Base-by-base conservation (phyloP, 2,888 invertebrate species). In the Oscheius sp. region DNA sequence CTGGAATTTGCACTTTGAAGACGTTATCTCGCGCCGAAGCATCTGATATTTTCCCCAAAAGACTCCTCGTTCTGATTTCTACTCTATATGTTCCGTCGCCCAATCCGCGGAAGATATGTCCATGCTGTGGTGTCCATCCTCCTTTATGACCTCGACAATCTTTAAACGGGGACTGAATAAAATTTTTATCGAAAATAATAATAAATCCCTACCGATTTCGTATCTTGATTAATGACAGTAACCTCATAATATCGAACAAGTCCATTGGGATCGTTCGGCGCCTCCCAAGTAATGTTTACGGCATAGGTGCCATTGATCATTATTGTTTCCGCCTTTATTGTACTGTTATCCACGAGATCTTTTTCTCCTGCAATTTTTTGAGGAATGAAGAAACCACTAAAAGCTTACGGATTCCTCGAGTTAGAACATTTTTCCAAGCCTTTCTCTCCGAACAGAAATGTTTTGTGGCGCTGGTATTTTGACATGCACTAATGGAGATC, bases 191-290 rank as follows among this genome's bases (percentile, higher is more conserved):
- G n/a, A n/a, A n/a, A n/a, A n/a, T n/a, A n/a, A n/a, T n/a, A n/a
- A n/a, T n/a, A n/a, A n/a, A n/a, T n/a, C n/a, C n/a, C 67, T 5
- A 71, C 72, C 41, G 72, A 54, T 22, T 69, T 47, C 9, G 36
- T 51, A 24, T 67, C 74, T 5, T 54, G 38, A 32, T 68, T 75
- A 36, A 17, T 47, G 28, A 84, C 51, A 17, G 67, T 75, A 8
- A 77, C 74, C 9, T 64, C 68, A 87, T 95, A 96, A 0, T 92
- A 91, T 45, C 94, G 90, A 50, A 95, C 91, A 69, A 92, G 90
- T 1, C 96, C 94, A 87, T 97, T 97, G 0, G 96, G 95, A 72
- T 91, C 88, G 24, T 86, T 80, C 0, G 96, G 95, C 77, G 92
- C 91, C 2, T 90, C 88, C 96, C 96, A 96, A 2, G 62, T 67